phyloP scores from a whole-genome alignment of 2,113 vertebrate genomes.

The Oreocharis arfaki region DNA sequence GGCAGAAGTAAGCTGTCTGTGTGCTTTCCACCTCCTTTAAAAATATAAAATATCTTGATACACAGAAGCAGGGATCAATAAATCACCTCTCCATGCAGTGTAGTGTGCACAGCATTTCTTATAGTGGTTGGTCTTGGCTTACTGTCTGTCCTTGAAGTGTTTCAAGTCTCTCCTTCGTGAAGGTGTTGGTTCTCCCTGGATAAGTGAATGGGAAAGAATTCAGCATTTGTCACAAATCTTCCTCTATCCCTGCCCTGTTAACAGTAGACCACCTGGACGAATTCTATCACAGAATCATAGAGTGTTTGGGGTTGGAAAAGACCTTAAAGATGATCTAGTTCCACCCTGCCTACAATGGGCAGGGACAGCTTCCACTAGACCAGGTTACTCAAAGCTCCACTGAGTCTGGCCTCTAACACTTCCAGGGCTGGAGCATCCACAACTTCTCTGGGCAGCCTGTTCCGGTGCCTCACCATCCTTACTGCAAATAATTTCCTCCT shows the following conservation, averaged over 20 bases:
- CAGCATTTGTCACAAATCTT: background rate
- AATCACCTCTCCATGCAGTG: background rate
- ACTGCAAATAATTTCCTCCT: background rate
- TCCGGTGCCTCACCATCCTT: background rate
- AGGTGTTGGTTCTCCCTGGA: background rate
- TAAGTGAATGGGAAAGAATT: background rate
- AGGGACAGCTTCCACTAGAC: background rate
- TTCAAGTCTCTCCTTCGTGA: background rate
- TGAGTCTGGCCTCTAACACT: background rate
- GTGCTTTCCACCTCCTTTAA: background rate
- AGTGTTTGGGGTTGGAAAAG: background rate
- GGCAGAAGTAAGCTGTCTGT: background rate
- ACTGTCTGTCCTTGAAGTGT: background rate
- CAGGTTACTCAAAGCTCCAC: background rate
- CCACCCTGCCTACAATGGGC: fast-evolving
- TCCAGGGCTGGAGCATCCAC: background rate
- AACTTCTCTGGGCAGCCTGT: background rate
- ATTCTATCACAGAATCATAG: background rate
- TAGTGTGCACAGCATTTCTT: background rate
- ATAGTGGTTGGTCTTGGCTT: background rate
- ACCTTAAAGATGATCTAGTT: background rate
- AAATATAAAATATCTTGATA: background rate
- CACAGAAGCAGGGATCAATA: background rate
- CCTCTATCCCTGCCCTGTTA: background rate
- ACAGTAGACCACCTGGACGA: background rate